Evolutionary conservation across 2,888 invertebrate genomes (phyloP).

Genomic region (Euphydryas editha): DNA sequence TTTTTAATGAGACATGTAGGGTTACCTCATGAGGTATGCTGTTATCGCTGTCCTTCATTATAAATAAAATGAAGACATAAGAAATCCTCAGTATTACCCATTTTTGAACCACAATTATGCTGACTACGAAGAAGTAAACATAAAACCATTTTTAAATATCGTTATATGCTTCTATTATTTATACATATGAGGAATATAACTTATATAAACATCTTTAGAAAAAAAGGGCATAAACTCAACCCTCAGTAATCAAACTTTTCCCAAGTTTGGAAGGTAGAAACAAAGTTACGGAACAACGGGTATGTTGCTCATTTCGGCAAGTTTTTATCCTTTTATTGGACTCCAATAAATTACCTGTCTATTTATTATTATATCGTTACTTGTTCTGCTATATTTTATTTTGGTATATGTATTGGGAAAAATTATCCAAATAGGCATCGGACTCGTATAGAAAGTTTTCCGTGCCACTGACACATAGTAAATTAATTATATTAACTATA

Average conservation of each 20-base stretch:
- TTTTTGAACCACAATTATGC: no score
- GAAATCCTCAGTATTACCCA: no score
- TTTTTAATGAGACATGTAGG: no score
- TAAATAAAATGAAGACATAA: no score
- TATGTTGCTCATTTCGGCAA: conserved; percentile 7
- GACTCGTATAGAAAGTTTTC: no score
- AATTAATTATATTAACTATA: no score
- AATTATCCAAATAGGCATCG: neutral
- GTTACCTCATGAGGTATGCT: no score
- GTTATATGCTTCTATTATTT: neutral
- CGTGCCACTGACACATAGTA: no score
- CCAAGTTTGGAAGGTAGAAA: conserved; percentile 18
- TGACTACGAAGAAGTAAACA: no score
- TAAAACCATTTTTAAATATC: neutral
- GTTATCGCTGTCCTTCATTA: no score
- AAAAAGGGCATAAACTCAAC: conserved; percentile 16
- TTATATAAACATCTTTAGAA: conserved; percentile 10
- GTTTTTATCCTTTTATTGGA: conserved; percentile 23
- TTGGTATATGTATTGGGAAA: neutral
- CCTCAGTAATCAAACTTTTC: conserved; percentile 27
- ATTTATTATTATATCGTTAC: neutral
- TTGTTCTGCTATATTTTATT: neutral
- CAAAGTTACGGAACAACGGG: conserved; percentile 14
- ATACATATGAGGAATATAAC: neutral
- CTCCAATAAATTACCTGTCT: conserved; percentile 11